Conservation (phyloP, 2,113 vertebrate genomes). For the Cyanocitta stelleri region DNA sequence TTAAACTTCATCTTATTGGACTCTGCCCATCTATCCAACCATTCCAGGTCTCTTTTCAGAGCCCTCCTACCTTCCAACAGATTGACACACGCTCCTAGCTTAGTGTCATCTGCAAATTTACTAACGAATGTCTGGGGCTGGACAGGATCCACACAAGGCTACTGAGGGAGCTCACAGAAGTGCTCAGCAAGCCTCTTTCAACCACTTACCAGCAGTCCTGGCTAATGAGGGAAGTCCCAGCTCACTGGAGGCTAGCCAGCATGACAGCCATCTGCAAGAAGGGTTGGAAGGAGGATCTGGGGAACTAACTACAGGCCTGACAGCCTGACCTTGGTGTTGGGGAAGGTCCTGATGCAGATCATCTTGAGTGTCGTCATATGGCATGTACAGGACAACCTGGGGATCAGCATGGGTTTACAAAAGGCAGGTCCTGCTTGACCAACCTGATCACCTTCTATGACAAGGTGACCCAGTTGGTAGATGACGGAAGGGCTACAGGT, state of each 20-base stretch:
- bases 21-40: too few relatives aligned
- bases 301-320: neutral
- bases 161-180: neutral
- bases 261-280: neutral
- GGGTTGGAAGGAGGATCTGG: neutral
- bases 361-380: neutral
- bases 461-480: neutral
- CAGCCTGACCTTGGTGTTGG: neutral
- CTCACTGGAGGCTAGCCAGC: neutral
- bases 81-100: too few relatives aligned
- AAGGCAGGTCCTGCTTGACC: neutral
- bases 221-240: neutral
- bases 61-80: too few relatives aligned
- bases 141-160: neutral
- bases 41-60: too few relatives aligned
- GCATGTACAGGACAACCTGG: neutral
- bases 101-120: too few relatives aligned
- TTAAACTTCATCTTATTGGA: too few relatives aligned
- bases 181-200: neutral
- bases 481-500: too few relatives aligned
- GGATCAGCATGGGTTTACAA: neutral
- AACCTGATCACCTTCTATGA: neutral
- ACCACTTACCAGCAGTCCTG: neutral
- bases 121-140: neutral
- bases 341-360: neutral